Conservation (phyloP, 2,888 invertebrate genomes). For the Alentia gelatinosa region DNA sequence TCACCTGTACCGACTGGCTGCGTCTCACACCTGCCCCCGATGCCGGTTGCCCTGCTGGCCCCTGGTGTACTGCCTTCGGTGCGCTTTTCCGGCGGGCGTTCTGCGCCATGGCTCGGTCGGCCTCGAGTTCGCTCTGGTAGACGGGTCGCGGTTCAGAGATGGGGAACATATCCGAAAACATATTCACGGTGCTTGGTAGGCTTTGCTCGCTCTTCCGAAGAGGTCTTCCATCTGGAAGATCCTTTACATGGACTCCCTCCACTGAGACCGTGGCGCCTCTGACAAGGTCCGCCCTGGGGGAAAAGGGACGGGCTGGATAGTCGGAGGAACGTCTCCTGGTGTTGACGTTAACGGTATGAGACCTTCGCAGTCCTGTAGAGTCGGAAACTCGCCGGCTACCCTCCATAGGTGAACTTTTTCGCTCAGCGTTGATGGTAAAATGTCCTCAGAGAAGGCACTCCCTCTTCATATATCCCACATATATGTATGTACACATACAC, state of each 20-base stretch:
- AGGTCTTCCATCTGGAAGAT: neutral
- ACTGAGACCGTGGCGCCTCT: neutral
- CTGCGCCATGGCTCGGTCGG: neutral
- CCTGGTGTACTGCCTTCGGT: no score
- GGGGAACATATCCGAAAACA: neutral
- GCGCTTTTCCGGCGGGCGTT: neutral
- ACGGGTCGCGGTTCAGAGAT: neutral
- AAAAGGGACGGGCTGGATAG: neutral
- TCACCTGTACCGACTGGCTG: neutral
- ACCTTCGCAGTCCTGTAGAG: neutral
- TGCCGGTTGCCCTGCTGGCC: neutral
- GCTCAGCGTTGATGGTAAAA: no score
- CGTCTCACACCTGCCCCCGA: neutral
- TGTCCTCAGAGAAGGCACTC: no score
- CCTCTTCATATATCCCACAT: no score
- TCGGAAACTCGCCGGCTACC: neutral
- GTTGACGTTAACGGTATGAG: neutral
- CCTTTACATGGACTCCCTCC: neutral
- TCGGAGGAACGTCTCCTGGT: neutral
- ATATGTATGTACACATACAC: no score
- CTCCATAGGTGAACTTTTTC: neutral
- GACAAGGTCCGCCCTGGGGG: neutral
- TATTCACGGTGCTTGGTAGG: neutral
- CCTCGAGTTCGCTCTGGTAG: neutral
- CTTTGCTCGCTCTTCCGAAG: neutral